Conservation (phyloP, 2,113 vertebrate genomes). For the Sapayoa aenigma region DNA sequence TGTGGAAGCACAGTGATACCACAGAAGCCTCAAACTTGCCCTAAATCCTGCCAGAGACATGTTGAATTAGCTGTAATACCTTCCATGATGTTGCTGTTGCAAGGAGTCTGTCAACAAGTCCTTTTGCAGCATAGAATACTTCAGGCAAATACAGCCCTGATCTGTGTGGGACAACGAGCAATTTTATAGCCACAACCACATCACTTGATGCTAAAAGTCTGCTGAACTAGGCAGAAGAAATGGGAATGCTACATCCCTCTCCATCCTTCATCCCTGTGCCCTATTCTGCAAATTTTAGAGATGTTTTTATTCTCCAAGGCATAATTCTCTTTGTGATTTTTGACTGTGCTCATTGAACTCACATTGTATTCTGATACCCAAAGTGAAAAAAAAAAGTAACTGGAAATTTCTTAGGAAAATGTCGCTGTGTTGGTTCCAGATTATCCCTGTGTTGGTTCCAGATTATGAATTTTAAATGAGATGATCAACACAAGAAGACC, state of each 20-base stretch:
- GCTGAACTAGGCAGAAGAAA: neutral
- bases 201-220: neutral
- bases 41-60: neutral
- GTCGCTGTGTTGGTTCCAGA: neutral
- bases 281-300: neutral
- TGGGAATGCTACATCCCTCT: neutral
- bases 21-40: conserved; percentile 10
- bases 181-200: neutral
- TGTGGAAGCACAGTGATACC: neutral
- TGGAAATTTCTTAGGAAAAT: neutral
- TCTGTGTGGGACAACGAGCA: neutral
- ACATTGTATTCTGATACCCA: neutral
- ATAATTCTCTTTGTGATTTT: neutral
- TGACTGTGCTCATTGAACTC: neutral
- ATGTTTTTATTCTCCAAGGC: neutral
- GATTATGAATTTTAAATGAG: neutral
- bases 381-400: neutral
- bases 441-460: neutral
- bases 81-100: neutral
- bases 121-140: neutral
- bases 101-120: neutral
- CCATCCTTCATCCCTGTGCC: neutral
- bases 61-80: neutral
- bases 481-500: neutral
- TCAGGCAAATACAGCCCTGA: neutral